A percentile compares a stretch with the other conserved stretches of the same genome.
Conservation (phyloP, 2,797 vertebrate genomes). For the Betta splendens region DNA sequence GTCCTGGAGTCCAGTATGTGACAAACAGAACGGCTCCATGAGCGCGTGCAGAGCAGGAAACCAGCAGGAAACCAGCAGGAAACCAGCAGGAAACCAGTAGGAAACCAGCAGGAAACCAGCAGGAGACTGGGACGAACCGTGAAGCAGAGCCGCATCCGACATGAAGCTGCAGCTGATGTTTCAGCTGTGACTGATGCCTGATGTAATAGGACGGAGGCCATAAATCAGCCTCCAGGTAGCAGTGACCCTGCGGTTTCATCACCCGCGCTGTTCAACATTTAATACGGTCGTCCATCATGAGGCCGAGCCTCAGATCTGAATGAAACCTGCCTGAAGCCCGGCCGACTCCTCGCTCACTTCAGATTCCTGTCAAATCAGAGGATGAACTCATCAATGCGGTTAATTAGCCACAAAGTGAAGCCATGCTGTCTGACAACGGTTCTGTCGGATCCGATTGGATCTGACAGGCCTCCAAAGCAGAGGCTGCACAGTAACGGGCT, state of each 20-base stretch:
- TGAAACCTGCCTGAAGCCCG: slow-evolving; percentile 55
- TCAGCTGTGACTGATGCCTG: slow-evolving; percentile 30
- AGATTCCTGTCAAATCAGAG: slow-evolving; percentile 60
- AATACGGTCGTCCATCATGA: slow-evolving; percentile 41
- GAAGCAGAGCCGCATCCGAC: slow-evolving; percentile 18
- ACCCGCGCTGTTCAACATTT: slow-evolving; percentile 33
- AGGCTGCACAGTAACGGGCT: not conserved
- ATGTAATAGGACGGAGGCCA: slow-evolving; percentile 22
- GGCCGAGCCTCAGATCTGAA: slow-evolving; percentile 24
- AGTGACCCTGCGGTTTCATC: slow-evolving; percentile 41
- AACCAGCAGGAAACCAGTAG: too few species aligned
- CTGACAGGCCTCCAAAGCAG: slow-evolving; percentile 33
- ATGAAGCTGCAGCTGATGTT: slow-evolving; percentile 24
- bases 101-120: too few species aligned
- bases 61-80: too few species aligned
- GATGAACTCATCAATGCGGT: slow-evolving; percentile 36
- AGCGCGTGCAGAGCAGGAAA: too few species aligned
- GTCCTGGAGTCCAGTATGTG: too few species aligned
- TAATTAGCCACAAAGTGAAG: slow-evolving; percentile 65
- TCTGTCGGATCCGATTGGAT: slow-evolving; percentile 42
- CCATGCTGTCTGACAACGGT: slow-evolving; percentile 58
- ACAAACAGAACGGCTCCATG: too few species aligned
- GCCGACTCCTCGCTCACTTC: slow-evolving; percentile 58
- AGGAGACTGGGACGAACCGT: slow-evolving; percentile 7
- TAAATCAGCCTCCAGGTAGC: slow-evolving; percentile 29